Evolutionary conservation across 2,113 vertebrate genomes (phyloP), one percentile per base, ranked within the genome.

Genomic region (Archocentrus centrarchus): DNA sequence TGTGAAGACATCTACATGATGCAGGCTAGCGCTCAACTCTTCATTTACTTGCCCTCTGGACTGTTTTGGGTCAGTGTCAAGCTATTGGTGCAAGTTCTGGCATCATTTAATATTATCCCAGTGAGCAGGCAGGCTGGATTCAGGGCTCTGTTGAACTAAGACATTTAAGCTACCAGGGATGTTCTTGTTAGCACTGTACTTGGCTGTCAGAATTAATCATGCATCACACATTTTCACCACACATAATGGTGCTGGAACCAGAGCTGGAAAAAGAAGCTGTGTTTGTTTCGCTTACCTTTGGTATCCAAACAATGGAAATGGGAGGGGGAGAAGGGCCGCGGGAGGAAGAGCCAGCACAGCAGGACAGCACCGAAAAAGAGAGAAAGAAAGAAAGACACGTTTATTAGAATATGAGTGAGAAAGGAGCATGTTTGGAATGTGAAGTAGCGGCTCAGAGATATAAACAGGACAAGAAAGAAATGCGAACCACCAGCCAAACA

Each of bases 241-340:
- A 50, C 1, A 5, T 2, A 7, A 13, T 27, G n/a, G 24, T 59
- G 14, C 2, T 9, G 11, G 59, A 63, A 14, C 1, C 59, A 60
- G 53, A 39, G 59, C 68, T 57, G 66, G 39, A 77, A 20, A 41
- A 57, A 75, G 15, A 50, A 1, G 59, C 55, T 30, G 68, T 0
- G 32, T 60, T 87, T 68, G 79, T 32, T 88, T 82, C 18, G 1
- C 92, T 93, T 89, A 93, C 90, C 91, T 91, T 84, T 8, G 81
- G 44, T 10, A 7, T 18, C 22, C 59, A 37, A 57, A n/a, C 17
- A 11, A 57, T 3, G 20, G 17, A 75, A 7, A 0, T 0, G 55
- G 5, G 35, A 59, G 35, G 75, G 5, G 59, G 37, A 77, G 30
- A 9, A 10, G n/a, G 44, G 30, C 44, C 17, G 39, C 1, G 7